phyloP scores from a whole-genome alignment of 2,113 vertebrate species.

The Chaetura pelagica region DNA sequence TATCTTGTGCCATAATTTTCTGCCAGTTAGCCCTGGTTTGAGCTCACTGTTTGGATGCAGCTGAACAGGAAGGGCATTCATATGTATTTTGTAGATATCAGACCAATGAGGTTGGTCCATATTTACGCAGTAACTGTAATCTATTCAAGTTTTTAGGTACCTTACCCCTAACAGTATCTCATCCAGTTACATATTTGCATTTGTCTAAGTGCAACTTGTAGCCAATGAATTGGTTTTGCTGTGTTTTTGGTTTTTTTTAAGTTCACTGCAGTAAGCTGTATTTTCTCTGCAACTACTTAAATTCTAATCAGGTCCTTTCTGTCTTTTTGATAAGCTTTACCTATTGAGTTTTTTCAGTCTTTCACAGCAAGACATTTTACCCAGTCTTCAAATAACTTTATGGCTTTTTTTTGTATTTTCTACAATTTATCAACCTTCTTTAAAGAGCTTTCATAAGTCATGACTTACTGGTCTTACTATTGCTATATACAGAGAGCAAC shows the following conservation, averaged over 20 bases:
- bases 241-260: background rate
- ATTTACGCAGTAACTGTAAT: background rate
- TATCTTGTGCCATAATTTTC: background rate
- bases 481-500: background rate
- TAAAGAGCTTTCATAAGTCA: background rate
- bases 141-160: background rate
- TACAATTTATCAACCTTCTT: background rate
- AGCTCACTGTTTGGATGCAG: background rate
- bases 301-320: background rate
- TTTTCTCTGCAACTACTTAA: background rate
- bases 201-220: background rate
- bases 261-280: background rate
- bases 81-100: background rate
- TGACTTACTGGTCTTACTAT: background rate
- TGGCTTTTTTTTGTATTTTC: background rate
- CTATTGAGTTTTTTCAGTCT: background rate
- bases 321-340: background rate
- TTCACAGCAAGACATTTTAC: no score
- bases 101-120: background rate
- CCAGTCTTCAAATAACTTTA: background rate
- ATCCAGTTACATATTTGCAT: background rate
- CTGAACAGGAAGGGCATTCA: background rate
- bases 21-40: background rate
- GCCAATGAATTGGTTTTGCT: background rate
- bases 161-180: background rate